phyloP scores from a whole-genome alignment of 2,797 vertebrate genomes.

The Myotis planiceps region DNA sequence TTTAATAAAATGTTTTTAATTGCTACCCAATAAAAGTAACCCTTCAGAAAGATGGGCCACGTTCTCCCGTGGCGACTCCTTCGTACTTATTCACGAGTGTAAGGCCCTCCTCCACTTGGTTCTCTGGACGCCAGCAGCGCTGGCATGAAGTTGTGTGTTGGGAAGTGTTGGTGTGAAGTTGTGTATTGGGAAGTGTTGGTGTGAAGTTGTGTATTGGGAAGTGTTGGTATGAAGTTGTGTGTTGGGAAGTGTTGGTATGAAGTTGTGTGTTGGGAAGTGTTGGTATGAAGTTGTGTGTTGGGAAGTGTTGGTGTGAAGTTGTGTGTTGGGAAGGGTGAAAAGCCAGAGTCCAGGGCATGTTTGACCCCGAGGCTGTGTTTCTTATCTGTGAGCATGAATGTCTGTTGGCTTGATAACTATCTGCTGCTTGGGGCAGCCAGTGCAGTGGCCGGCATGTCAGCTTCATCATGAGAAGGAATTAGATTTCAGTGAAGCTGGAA shows the following conservation, averaged over 20 bases:
- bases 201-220: background rate
- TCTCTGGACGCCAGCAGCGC: background rate
- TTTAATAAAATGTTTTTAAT: slow-evolving; percentile 21
- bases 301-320: rapidly evolving
- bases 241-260: too few species aligned
- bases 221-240: rapidly evolving
- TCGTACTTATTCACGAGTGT: background rate
- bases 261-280: background rate
- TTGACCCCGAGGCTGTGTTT: background rate
- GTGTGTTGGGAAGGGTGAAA: too few species aligned
- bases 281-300: rapidly evolving
- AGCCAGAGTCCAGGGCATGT: background rate
- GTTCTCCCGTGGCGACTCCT: background rate
- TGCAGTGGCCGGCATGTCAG: too few species aligned
- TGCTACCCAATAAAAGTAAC: background rate
- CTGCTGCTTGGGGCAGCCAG: background rate
- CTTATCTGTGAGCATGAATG: background rate
- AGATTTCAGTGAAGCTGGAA: background rate
- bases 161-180: rapidly evolving
- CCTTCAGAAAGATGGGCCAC: background rate
- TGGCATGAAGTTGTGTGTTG: rapidly evolving
- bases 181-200: too few species aligned
- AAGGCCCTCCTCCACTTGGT: background rate
- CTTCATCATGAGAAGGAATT: background rate
- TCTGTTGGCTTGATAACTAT: background rate